A percentile compares a stretch with the other conserved stretches of the same genome.
phyloP scores from a whole-genome alignment of 2,888 invertebrate genomes.

The Caenorhabditis sp. region DNA sequence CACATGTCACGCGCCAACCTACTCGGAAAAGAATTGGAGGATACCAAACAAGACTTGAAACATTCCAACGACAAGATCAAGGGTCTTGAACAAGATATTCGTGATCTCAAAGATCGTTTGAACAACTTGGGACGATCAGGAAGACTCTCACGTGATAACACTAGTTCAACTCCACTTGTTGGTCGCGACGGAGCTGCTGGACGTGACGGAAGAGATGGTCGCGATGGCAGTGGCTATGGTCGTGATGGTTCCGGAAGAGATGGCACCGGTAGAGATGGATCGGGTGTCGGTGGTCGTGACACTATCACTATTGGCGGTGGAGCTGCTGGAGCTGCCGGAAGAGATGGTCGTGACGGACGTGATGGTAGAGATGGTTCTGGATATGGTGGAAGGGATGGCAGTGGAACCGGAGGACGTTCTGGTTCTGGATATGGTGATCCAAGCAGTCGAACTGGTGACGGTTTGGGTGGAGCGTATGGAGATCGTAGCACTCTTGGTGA shows the following conservation, averaged over 20 bases:
- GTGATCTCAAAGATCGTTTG: slow-evolving; percentile 48
- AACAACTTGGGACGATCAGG: slow-evolving; percentile 41
- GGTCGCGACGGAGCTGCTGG: slow-evolving; percentile 11
- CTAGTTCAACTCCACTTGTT: slow-evolving; percentile 11
- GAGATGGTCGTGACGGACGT: not conserved
- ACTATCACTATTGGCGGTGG: slow-evolving; percentile 3
- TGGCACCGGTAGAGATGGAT: slow-evolving; percentile 6
- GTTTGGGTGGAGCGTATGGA: slow-evolving; percentile 13
- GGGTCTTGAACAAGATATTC: slow-evolving; percentile 47
- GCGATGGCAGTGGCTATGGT: slow-evolving; percentile 1
- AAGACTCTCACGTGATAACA: slow-evolving; percentile 37
- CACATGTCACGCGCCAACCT: slow-evolving; percentile 56
- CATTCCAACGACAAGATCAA: slow-evolving; percentile 38
- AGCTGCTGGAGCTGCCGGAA: not conserved
- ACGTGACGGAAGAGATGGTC: slow-evolving; percentile 19
- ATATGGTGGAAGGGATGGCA: slow-evolving; percentile 8
- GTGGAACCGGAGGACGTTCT: not conserved
- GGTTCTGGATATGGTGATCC: slow-evolving; percentile 2
- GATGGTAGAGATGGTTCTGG: slow-evolving; percentile 14
- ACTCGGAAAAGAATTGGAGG: slow-evolving; percentile 59
- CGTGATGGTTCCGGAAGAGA: not conserved
- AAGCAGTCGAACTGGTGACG: not conserved
- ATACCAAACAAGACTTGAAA: slow-evolving; percentile 47
- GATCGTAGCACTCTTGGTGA: slow-evolving; percentile 19
- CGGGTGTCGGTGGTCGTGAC: slow-evolving; percentile 12